Evolutionary conservation across 2,888 invertebrate species (phyloP).

Genomic region (Lapara coniferarum): DNA sequence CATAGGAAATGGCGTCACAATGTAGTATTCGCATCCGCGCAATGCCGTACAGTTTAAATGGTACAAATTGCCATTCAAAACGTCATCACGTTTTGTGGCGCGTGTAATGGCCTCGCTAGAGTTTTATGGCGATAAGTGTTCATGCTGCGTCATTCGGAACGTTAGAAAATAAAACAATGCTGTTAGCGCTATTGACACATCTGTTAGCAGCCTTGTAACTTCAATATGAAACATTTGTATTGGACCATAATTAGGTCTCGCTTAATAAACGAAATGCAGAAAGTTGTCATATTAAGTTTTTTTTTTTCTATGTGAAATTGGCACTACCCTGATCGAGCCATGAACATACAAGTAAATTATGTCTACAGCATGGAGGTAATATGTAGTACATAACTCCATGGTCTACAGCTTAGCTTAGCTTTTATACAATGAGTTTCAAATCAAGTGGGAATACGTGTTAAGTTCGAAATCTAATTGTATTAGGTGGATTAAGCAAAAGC

Average conservation of each 20-base stretch:
- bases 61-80: slow-evolving; percentile 66
- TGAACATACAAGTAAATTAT: no score
- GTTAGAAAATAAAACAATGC: slow-evolving; percentile 18
- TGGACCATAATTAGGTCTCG: not conserved
- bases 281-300: no score
- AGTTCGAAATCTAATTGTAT: not conserved
- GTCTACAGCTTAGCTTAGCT: no score
- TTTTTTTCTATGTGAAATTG: no score
- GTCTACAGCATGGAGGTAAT: no score
- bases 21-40: slow-evolving; percentile 44
- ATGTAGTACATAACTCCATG: no score
- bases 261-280: no score
- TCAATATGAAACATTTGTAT: no score
- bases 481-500: not conserved
- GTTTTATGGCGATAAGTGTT: slow-evolving; percentile 53
- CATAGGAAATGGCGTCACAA: slow-evolving; percentile 37
- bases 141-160: slow-evolving; percentile 45
- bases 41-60: slow-evolving; percentile 54
- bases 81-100: slow-evolving; percentile 60
- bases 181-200: slow-evolving; percentile 1
- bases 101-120: slow-evolving; percentile 48
- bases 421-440: no score
- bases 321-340: no score
- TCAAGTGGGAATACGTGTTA: not conserved
- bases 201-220: no score